Evolutionary conservation across 2,113 vertebrate species (phyloP).

Genomic region (Gila orcuttii): DNA sequence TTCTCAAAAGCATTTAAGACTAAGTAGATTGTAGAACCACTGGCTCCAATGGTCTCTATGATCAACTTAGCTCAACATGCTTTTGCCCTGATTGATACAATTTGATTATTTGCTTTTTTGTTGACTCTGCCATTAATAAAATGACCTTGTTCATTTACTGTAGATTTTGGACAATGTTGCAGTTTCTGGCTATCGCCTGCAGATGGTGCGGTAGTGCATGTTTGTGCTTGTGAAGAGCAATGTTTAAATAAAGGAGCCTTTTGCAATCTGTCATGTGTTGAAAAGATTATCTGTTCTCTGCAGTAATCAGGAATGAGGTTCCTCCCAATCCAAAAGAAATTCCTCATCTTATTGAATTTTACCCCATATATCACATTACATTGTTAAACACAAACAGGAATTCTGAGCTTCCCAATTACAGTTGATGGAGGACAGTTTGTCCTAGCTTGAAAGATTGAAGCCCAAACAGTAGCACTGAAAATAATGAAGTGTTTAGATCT

Average conservation of each 20-base stretch:
- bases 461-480: neutral
- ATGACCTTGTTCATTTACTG: neutral
- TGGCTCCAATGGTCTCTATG: too few relatives aligned
- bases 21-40: too few relatives aligned
- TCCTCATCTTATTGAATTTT: conserved; percentile 46
- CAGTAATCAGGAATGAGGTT: conserved; percentile 26
- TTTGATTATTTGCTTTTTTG: neutral
- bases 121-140: neutral
- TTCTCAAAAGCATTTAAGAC: too few relatives aligned
- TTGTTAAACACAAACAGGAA: conserved; percentile 12
- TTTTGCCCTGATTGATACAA: neutral
- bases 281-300: conserved; percentile 45
- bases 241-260: neutral
- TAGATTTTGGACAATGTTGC: neutral
- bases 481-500: conserved; percentile 19
- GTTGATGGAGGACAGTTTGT: neutral
- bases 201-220: neutral
- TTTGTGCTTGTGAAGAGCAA: neutral
- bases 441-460: conserved; percentile 7
- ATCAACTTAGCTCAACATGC: too few relatives aligned
- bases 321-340: conserved; percentile 2
- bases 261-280: conserved; percentile 30
- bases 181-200: neutral
- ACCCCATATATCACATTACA: conserved; percentile 20
- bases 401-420: conserved; percentile 5